Evolutionary conservation across 2,888 invertebrate genomes (phyloP).

Genomic region (Troilus luridus): DNA sequence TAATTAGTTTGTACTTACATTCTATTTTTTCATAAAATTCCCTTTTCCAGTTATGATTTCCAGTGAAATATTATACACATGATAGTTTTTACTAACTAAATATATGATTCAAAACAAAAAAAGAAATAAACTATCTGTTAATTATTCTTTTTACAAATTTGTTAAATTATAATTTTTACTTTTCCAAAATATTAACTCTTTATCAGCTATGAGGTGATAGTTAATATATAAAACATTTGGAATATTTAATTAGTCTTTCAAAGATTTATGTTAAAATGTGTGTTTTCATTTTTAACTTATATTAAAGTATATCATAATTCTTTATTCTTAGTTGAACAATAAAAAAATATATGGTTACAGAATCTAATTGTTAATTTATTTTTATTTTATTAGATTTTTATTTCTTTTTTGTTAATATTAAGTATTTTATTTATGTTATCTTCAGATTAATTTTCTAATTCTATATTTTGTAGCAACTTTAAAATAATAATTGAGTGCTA

Average conservation of each 20-base stretch:
- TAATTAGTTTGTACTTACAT: conserved; percentile 24
- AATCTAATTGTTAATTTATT: not conserved
- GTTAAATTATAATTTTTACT: not conserved
- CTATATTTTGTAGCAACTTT: not conserved
- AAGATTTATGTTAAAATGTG: not conserved
- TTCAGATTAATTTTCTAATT: not conserved
- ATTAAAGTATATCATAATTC: not conserved
- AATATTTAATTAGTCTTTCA: not conserved
- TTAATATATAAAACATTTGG: not conserved
- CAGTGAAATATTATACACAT: conserved; percentile 34
- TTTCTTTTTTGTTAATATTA: not conserved
- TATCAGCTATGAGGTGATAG: not conserved
- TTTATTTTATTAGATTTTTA: not conserved
- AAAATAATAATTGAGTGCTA: not conserved
- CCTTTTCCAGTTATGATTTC: not conserved
- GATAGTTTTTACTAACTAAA: not conserved
- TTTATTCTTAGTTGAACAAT: not conserved
- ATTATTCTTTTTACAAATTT: not conserved
- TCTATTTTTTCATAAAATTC: conserved; percentile 9
- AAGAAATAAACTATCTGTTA: not conserved
- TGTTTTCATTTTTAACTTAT: not conserved
- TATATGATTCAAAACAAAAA: not conserved
- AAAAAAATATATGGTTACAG: not conserved
- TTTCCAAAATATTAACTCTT: not conserved
- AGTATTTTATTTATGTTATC: not conserved